phyloP scores from a whole-genome alignment of 2,797 vertebrate genomes.

The Bovichtus variegatus region DNA sequence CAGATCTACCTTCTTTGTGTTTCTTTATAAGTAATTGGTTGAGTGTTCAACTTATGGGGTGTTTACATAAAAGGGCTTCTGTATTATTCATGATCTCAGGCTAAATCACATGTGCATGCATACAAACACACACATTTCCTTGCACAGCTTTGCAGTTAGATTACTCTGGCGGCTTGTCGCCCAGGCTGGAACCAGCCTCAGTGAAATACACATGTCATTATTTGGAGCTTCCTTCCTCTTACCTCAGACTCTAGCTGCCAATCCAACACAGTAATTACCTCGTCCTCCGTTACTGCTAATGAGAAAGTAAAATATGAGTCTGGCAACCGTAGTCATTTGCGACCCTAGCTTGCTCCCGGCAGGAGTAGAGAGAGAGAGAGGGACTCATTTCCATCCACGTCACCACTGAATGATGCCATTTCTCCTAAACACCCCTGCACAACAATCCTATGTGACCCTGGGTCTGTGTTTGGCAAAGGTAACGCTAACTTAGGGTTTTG shows the following conservation, averaged over 20 bases:
- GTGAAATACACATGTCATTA: conserved; percentile 66
- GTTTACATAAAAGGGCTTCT: conserved; percentile 48
- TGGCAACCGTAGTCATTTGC: conserved; percentile 76
- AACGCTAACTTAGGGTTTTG: neutral
- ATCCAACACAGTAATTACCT: conserved; percentile 81
- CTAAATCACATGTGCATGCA: conserved; percentile 21
- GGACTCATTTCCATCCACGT: conserved; percentile 62
- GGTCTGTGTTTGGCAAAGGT: neutral
- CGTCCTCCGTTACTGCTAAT: conserved; percentile 84
- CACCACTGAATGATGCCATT: conserved; percentile 57
- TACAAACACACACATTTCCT: conserved; percentile 17
- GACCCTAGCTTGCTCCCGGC: conserved; percentile 62
- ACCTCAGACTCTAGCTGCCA: conserved; percentile 72
- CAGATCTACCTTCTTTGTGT: conserved; percentile 12
- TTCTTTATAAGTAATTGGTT: conserved; percentile 40
- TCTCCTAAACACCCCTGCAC: conserved; percentile 56
- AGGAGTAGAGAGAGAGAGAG: conserved; percentile 34
- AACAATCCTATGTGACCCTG: conserved; percentile 3
- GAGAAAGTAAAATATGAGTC: conserved; percentile 84
- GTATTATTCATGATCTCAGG: conserved; percentile 51
- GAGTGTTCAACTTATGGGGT: conserved; percentile 30
- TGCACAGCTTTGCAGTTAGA: conserved; percentile 33
- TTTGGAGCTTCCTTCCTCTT: conserved; percentile 59
- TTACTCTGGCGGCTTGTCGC: conserved; percentile 34
- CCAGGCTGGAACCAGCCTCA: conserved; percentile 19